These are phyloP conservation scores for Eonycteris spelaea DNA, from an alignment of 2,113 vertebrate genomes.

Conservation along the genomic window DNA sequence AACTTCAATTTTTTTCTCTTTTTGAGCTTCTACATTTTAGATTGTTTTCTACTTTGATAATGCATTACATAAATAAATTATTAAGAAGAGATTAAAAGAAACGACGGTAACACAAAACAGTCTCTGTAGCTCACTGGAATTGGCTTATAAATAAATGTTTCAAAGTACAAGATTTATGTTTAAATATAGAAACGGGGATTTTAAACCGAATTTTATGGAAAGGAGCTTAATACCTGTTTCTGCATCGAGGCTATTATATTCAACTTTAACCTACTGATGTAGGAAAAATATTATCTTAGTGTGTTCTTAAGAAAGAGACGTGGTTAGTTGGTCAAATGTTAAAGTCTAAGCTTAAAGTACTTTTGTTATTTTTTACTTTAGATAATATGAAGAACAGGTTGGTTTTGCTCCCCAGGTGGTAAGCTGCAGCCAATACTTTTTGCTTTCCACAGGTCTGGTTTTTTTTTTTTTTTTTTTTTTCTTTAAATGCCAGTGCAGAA, in stretches of 20 bases:
- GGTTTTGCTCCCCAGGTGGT: not conserved
- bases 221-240: not conserved
- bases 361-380: conserved; percentile 24
- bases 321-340: not conserved
- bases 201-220: not conserved
- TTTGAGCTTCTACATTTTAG: not conserved
- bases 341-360: conserved; percentile 23
- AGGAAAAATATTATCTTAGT: not conserved
- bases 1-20: not conserved
- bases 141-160: not conserved
- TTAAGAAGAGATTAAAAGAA: not conserved
- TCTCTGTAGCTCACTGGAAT: not conserved
- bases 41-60: not conserved
- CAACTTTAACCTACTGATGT: not conserved
- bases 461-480: not conserved
- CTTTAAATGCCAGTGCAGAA: not conserved
- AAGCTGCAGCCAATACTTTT: not conserved
- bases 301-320: not conserved
- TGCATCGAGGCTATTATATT: not conserved
- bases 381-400: not conserved
- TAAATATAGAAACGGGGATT: not conserved
- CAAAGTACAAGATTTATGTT: not conserved
- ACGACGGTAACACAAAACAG: not conserved
- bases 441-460: not conserved
- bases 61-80: not conserved